These are phyloP conservation scores for Euzetes globulus DNA, from an alignment of 2,888 invertebrate genomes.

Conservation along the genomic window DNA sequence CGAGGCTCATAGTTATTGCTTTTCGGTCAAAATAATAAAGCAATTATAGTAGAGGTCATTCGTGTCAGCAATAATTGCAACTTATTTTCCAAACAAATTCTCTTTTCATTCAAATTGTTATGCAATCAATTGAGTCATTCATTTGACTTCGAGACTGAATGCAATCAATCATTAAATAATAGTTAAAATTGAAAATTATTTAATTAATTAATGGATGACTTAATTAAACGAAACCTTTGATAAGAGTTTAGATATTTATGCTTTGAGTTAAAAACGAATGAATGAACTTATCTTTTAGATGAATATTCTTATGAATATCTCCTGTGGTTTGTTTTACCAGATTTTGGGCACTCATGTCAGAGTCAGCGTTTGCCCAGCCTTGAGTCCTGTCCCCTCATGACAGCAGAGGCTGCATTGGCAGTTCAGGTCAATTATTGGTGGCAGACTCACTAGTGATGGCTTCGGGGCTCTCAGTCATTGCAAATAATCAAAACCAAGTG, in stretches of 20 bases:
- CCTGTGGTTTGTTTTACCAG: constrained; percentile 8
- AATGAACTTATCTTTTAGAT: neutral
- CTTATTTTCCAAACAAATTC: neutral
- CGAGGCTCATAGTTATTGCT: neutral
- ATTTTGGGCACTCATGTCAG: neutral
- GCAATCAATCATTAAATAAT: neutral
- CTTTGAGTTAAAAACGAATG: neutral
- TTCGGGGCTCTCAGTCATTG: constrained; percentile 13
- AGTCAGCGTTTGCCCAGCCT: neutral
- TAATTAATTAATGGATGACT: neutral
- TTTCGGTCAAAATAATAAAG: neutral
- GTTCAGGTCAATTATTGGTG: constrained; percentile 16
- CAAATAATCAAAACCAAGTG: constrained; percentile 5
- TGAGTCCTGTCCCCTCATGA: neutral
- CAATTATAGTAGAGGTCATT: constrained; percentile 1
- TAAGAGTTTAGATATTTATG: neutral
- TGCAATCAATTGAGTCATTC: neutral
- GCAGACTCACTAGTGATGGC: constrained; percentile 11
- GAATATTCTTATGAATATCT: neutral
- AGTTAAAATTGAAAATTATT: neutral
- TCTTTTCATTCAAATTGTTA: neutral
- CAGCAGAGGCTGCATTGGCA: neutral
- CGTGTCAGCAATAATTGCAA: neutral
- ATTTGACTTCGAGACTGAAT: neutral
- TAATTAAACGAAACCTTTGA: neutral